Base-by-base conservation (phyloP, 2,797 vertebrate species). In the Danio kyathit region DNA sequence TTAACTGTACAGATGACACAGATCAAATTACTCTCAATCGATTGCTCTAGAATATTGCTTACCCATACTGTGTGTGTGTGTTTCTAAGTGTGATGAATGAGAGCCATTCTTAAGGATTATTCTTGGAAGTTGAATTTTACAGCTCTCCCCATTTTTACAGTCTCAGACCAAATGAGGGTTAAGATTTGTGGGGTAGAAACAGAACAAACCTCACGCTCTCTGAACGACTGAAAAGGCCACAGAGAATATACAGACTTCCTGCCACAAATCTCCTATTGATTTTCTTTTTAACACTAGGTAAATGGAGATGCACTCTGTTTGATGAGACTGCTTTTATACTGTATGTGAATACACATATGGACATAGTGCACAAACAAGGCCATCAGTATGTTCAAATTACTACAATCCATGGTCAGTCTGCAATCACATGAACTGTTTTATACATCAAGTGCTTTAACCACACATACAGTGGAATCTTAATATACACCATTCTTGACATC, bases 251-350 rank as follows among this genome's bases (percentile, higher is more conserved):
- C 59, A 80, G 79, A 73, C 87, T 87, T 91, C 90, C 88, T 89
- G 86, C 84, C 86, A 86, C 88, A 87, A 89, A 90, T 87, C 89
- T 82, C 16, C 49, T 87, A 93, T 92, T 81, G 92, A 94, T 93
- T 91, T 90, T 89, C 83, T 85, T 91, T 89, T 92, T 89, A 85
- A 89, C 91, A 88, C 88, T 86, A 78, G 52, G 40, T 81, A 71
- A 74, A 85, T 84, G 85, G 86, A 77, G 76, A 78, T 61, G 12
- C 82, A 81, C 82, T 85, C 74, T 75, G 79, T 82, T 72, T 85
- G 80, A 87, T 85, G 81, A 83, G 84, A 63, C 54, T 77, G 38
- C 16, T 76, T 61, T 63, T 56, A 49, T 61, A 29, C 29, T 29
- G 29, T 29, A 56, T 70, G n/a, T 43, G 51, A 67, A 41, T 69